These are phyloP conservation scores for Eupsilia transversa DNA, from an alignment of 2,888 invertebrate species.

Conservation along the genomic window DNA sequence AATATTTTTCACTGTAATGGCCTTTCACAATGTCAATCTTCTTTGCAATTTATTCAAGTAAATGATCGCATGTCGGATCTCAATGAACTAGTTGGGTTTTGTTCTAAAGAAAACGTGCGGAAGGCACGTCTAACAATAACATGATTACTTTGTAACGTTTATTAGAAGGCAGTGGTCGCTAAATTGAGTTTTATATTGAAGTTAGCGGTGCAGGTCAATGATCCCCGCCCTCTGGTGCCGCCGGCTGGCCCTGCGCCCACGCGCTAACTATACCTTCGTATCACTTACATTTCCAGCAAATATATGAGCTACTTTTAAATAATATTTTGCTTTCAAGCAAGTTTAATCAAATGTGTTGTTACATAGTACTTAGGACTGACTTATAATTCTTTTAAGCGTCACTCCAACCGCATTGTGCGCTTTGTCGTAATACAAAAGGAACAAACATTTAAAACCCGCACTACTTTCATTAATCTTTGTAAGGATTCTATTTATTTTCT, in stretches of 20 bases:
- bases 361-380: conserved; percentile 9
- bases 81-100: conserved; percentile 57
- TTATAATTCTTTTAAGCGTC: conserved; percentile 65
- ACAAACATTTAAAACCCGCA: conserved; percentile 50
- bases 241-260: conserved; percentile 65
- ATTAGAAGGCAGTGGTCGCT: conserved; percentile 72
- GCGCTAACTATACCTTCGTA: conserved; percentile 53
- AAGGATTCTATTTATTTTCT: conserved; percentile 50
- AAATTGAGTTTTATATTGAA: conserved; percentile 71
- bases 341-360: conserved; percentile 42
- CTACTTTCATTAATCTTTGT: conserved; percentile 57
- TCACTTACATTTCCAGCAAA: conserved; percentile 41
- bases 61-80: conserved; percentile 61
- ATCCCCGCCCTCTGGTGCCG: conserved; percentile 69
- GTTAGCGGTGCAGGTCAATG: conserved; percentile 70
- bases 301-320: conserved; percentile 22
- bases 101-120: conserved; percentile 51
- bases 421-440: conserved; percentile 65
- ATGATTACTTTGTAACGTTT: conserved; percentile 74
- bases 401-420: conserved; percentile 54
- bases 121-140: conserved; percentile 67
- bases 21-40: conserved; percentile 49
- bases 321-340: conserved; percentile 18
- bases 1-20: conserved; percentile 22
- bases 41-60: conserved; percentile 52